Evolutionary conservation across 2,113 vertebrate genomes (phyloP), one percentile per base, ranked within the genome.

Genomic region (Bufo gargarizans): DNA sequence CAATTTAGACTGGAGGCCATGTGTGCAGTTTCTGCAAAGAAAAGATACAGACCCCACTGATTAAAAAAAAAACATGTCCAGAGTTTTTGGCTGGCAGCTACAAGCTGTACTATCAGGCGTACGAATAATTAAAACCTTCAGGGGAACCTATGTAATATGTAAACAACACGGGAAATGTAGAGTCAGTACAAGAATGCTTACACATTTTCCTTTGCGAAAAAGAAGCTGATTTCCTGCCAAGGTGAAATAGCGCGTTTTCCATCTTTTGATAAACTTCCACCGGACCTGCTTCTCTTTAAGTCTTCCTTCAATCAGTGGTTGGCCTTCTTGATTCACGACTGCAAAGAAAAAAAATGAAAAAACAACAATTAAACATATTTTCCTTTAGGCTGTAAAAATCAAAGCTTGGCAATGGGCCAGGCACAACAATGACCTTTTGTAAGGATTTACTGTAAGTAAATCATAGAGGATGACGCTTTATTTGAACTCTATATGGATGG

Each of bases 191-290:
- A 74, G 84, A 20, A 85, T 88, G 96, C 97, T 92, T 95, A 99
- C 98, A 7, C 97, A 97, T 94, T 99, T 99, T 89, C 96, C 97
- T 90, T 95, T 97, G 8, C 96, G 93, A 92, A 99, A 99, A 43
- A 97, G 96, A 71, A 99, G 97, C 91, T 99, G 98, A 92, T 97
- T 99, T 77, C 98, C 97, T 19, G 98, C 97, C 92, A 99, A 91
- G 0, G 98, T 99, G 91, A 98, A 99, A 92, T 99, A 99, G 2
- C 97, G 98, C 0, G 98, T 99, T 91, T 97, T 99, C 98, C 98
- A 99, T 90, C 97, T 95, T 89, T 97, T 99, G 93, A 98, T 99
- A 87, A 99, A 98, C 94, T 97, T 99, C 98, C 98, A 99, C 82
- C 96, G 94, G 47, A 99, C 96, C 91, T 99, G 98, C 90, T 99